phyloP scores from a whole-genome alignment of 2,113 vertebrate genomes.

The Rhinolophus ferrumequinum region DNA sequence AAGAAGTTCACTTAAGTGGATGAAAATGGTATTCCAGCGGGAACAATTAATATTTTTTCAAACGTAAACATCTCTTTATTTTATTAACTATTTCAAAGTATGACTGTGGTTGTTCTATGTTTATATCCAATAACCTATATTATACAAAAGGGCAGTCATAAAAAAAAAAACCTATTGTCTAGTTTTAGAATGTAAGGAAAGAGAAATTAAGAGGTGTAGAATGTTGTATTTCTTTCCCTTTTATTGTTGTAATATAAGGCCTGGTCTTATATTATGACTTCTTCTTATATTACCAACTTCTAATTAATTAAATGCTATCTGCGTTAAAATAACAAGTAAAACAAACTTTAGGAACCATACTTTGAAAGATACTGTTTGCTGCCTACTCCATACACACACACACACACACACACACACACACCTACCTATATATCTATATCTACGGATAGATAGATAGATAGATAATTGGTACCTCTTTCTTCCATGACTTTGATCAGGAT shows the following conservation, averaged over 20 bases:
- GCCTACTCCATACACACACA: not conserved
- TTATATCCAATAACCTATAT: not conserved
- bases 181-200: slow-evolving; percentile 10
- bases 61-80: slow-evolving; percentile 15
- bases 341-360: not conserved
- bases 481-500: not conserved
- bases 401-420: not conserved
- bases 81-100: slow-evolving; percentile 8
- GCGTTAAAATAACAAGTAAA: not conserved
- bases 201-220: not conserved
- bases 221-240: not conserved
- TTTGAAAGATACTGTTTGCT: not conserved
- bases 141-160: not conserved
- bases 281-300: too few relatives aligned
- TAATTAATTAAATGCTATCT: not conserved
- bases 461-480: not conserved
- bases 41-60: not conserved
- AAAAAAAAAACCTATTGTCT: not conserved
- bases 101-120: not conserved
- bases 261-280: too few relatives aligned
- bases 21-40: not conserved
- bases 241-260: not conserved
- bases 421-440: too few relatives aligned
- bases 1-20: slow-evolving; percentile 14
- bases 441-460: too few relatives aligned